phyloP scores from a whole-genome alignment of 2,113 vertebrate genomes.

The Columba livia region DNA sequence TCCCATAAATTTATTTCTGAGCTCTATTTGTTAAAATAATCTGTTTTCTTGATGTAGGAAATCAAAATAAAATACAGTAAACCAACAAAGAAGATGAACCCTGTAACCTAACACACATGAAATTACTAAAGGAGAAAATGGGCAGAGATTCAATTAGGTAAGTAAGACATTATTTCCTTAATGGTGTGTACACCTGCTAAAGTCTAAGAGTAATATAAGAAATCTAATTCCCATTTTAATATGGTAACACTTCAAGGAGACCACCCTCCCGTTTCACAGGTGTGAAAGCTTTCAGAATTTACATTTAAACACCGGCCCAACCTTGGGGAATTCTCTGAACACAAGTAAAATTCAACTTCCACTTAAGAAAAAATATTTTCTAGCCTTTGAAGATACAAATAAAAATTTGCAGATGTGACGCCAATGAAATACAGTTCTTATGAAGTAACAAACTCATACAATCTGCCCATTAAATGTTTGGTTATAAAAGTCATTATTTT shows the following conservation, averaged over 20 bases:
- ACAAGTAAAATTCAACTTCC: neutral
- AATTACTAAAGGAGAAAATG: neutral
- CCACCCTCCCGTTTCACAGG: rapidly evolving
- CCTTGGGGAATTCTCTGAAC: neutral
- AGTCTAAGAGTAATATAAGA: neutral
- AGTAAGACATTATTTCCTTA: neutral
- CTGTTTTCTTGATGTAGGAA: neutral
- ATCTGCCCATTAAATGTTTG: rapidly evolving
- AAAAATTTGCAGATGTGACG: neutral
- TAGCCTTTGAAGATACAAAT: neutral
- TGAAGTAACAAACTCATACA: neutral
- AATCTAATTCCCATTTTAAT: neutral
- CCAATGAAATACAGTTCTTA: neutral
- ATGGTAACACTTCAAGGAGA: neutral
- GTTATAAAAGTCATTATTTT: neutral
- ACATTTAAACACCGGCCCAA: neutral
- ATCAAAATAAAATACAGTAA: neutral
- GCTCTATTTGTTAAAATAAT: neutral
- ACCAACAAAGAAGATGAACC: neutral
- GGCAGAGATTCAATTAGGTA: neutral
- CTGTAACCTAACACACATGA: neutral
- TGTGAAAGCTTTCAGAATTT: neutral
- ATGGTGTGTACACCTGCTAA: neutral
- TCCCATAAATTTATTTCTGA: neutral
- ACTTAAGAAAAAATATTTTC: neutral